Evolutionary conservation across 2,113 vertebrate species (phyloP).

Genomic region (Catharus bicknelli): DNA sequence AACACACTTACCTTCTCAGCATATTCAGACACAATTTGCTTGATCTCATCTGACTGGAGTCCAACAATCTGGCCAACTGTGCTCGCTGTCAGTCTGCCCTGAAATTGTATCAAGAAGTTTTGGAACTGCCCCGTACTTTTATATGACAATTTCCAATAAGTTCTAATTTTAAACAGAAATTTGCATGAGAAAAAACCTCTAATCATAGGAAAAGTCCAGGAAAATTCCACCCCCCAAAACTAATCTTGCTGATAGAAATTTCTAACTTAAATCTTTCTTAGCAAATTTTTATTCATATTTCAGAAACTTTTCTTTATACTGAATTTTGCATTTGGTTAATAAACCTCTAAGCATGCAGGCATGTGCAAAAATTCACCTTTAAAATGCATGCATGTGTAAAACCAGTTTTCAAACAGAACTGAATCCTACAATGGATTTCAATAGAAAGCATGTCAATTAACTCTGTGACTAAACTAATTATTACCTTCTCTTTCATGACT

Average conservation of each 20-base stretch:
- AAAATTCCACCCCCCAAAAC: neutral
- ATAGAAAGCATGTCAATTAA: neutral
- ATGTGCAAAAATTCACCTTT: neutral
- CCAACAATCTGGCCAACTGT: slow-evolving; percentile 95
- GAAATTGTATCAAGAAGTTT: slow-evolving; percentile 34
- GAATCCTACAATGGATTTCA: neutral
- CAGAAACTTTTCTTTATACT: neutral
- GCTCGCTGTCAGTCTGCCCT: slow-evolving; percentile 91
- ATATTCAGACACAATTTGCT: slow-evolving; percentile 92
- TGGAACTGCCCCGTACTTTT: neutral
- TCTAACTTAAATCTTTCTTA: neutral
- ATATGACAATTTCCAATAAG: neutral
- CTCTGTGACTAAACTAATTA: neutral
- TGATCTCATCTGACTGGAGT: slow-evolving; percentile 94
- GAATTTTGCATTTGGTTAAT: neutral
- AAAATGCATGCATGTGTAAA: neutral
- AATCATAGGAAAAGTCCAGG: neutral
- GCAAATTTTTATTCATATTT: neutral
- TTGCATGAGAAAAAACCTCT: neutral
- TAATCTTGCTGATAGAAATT: neutral
- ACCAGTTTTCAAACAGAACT: neutral
- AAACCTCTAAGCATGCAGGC: neutral
- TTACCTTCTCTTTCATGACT: neutral
- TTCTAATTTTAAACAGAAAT: neutral
- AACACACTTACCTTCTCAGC: slow-evolving; percentile 81